Percentiles rank a stretch among this genome's conserved stretches.
These are phyloP conservation scores for Ciconia maguari DNA, from an alignment of 2,113 vertebrate species.

Conservation along the genomic window DNA sequence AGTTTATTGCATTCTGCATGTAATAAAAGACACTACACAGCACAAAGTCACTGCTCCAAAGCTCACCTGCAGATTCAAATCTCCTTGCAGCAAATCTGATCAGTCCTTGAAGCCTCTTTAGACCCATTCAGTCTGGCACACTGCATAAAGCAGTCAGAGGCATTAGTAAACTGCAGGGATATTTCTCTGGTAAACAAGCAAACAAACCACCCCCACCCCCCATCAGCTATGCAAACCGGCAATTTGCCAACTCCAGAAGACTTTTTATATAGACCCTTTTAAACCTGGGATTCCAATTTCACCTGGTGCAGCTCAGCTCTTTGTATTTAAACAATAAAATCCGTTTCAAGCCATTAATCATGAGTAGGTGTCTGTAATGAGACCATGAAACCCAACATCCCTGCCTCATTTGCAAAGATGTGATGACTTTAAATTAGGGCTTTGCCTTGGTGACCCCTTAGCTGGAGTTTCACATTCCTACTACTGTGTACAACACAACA, in stretches of 20 bases:
- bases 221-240: neutral
- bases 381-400: neutral
- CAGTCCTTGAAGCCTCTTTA: constrained; percentile 43
- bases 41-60: constrained; percentile 37
- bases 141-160: constrained; percentile 7
- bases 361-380: neutral
- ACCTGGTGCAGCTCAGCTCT: neutral
- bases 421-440: neutral
- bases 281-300: neutral
- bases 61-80: constrained; percentile 35
- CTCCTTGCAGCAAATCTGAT: constrained; percentile 32
- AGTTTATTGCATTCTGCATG: neutral
- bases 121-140: constrained; percentile 1
- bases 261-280: neutral
- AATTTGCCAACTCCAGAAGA: neutral
- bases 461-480: neutral
- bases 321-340: neutral
- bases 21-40: constrained; percentile 18
- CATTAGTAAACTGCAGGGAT: neutral
- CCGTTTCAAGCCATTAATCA: constrained; percentile 33
- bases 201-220: neutral
- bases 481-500: neutral
- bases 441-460: neutral
- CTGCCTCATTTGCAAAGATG: constrained; percentile 10
- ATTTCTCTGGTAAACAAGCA: neutral